These are phyloP conservation scores for Dolichopus griseipennis DNA, from an alignment of 2,888 invertebrate genomes.

Conservation along the genomic window DNA sequence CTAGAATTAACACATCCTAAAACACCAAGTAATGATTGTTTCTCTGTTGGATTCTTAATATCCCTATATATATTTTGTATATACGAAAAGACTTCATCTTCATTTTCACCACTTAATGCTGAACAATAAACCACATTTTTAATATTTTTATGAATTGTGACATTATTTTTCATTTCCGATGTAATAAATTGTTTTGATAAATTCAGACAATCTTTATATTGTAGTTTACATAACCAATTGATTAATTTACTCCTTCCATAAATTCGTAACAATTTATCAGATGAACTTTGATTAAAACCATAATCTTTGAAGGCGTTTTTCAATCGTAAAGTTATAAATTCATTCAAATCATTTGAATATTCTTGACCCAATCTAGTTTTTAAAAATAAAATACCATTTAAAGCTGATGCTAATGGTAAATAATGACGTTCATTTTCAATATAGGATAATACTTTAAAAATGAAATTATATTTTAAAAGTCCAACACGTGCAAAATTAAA, in stretches of 20 bases:
- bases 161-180: neutral
- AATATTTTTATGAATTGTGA: conserved; percentile 49
- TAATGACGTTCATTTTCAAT: conserved; percentile 53
- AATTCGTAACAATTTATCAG: conserved; percentile 13
- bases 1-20: conserved; percentile 58
- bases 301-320: conserved; percentile 12
- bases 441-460: conserved; percentile 45
- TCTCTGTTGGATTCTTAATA: conserved; percentile 55
- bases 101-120: conserved; percentile 52
- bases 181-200: neutral
- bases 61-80: conserved; percentile 51
- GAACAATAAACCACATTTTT: conserved; percentile 61
- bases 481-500: conserved; percentile 54
- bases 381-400: conserved; percentile 40
- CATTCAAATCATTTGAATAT: neutral
- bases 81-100: conserved; percentile 51
- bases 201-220: conserved; percentile 15
- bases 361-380: neutral
- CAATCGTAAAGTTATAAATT: conserved; percentile 10
- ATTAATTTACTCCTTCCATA: conserved; percentile 14
- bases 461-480: conserved; percentile 43
- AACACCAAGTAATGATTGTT: conserved; percentile 52
- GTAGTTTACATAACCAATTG: conserved; percentile 18
- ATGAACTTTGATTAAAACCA: conserved; percentile 5
- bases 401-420: conserved; percentile 56